These are phyloP conservation scores for Lamellibrachia satsuma DNA, from an alignment of 2,888 invertebrate species.

Conservation along the genomic window DNA sequence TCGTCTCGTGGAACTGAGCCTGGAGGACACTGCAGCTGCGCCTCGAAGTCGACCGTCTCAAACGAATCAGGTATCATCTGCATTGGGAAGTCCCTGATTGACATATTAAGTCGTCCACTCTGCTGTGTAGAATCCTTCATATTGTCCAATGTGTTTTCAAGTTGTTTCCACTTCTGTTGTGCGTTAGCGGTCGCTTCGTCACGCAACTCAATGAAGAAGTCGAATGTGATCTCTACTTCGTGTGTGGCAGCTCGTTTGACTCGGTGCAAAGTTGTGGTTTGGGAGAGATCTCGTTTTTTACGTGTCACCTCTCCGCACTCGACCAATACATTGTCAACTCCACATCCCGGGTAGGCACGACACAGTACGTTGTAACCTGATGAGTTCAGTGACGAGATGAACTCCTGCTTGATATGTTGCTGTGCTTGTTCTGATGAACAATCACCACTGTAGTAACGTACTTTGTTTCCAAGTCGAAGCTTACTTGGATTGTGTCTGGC, in stretches of 20 bases:
- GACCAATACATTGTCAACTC: neutral
- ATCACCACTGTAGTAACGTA: neutral
- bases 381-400: neutral
- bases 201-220: neutral
- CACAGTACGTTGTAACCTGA: neutral
- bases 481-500: neutral
- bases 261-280: neutral
- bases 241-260: neutral
- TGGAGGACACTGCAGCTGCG: neutral
- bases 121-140: neutral
- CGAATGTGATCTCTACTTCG: neutral
- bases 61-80: neutral
- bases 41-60: neutral
- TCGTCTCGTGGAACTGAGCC: neutral
- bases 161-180: neutral
- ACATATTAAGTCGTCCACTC: neutral
- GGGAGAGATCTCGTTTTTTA: neutral
- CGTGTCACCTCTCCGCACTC: neutral
- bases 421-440: neutral
- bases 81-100: neutral
- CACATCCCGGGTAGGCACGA: neutral
- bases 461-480: neutral
- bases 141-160: neutral
- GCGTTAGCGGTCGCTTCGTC: neutral
- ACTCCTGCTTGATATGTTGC: neutral